Conservation (phyloP, 1,140 invertebrate genomes). For the Brachionus angularis region DNA sequence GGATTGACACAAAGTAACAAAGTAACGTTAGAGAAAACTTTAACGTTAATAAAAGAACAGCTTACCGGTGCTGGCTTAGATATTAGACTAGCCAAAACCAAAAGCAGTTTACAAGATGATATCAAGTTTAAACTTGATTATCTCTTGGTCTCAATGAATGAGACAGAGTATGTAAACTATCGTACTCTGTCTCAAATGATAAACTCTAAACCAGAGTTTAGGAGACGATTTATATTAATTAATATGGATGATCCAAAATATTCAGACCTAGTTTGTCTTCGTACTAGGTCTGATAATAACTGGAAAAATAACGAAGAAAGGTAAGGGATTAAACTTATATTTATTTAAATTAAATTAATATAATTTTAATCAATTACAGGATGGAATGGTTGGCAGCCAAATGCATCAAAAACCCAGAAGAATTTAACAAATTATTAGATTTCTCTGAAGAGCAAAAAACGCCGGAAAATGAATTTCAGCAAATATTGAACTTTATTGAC, state of each 20-base stretch:
- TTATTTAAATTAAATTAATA: no score
- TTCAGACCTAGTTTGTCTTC: not conserved
- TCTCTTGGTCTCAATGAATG: not conserved
- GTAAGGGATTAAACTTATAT: no score
- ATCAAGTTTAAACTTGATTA: not conserved
- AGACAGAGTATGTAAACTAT: not conserved
- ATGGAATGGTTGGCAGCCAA: not conserved
- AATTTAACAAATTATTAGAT: not conserved
- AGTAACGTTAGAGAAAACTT: not conserved
- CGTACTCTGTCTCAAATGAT: not conserved
- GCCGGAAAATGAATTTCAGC: not conserved
- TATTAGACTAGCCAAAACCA: not conserved
- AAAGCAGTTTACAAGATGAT: not conserved
- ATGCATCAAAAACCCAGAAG: not conserved
- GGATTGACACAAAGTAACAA: not conserved
- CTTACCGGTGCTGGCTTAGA: not conserved
- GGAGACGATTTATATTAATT: not conserved
- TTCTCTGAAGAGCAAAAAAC: not conserved
- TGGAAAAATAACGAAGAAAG: not conserved
- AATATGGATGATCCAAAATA: not conserved
- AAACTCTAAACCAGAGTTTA: not conserved
- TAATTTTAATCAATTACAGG: no score
- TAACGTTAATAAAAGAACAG: not conserved
- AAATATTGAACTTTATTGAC: not conserved
- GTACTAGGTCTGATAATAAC: not conserved